These are phyloP conservation scores for Panzeria rudis DNA, from an alignment of 2,888 invertebrate species.

Conservation along the genomic window DNA sequence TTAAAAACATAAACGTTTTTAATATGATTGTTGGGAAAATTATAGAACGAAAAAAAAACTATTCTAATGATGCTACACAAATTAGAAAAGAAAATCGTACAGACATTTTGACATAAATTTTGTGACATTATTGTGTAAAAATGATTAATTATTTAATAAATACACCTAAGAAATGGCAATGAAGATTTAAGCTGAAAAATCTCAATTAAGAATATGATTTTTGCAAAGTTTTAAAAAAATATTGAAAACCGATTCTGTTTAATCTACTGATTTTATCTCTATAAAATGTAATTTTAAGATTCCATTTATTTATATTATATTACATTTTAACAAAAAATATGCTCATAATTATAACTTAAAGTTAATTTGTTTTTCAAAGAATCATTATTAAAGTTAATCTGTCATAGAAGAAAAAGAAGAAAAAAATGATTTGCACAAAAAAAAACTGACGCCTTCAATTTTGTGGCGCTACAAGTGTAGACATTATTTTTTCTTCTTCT, in stretches of 20 bases:
- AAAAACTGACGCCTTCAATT: slow-evolving; percentile 57
- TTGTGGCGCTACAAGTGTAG: slow-evolving; percentile 59
- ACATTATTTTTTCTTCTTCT: slow-evolving; percentile 5
- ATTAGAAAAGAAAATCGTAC: not conserved
- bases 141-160: slow-evolving; percentile 46
- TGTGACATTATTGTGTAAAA: slow-evolving; percentile 15
- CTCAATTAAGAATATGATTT: not conserved
- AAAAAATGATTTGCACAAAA: not conserved
- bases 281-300: no score
- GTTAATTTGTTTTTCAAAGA: slow-evolving; percentile 33
- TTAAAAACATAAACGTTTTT: not conserved
- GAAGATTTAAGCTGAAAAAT: not conserved
- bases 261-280: no score
- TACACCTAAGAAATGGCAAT: not conserved
- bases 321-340: no score
- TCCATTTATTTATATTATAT: no score
- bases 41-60: not conserved
- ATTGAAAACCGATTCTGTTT: not conserved
- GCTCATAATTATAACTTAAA: slow-evolving; percentile 37
- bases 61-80: slow-evolving; percentile 17
- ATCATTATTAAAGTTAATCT: slow-evolving; percentile 48
- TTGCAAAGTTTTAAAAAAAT: not conserved
- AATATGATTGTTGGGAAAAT: slow-evolving; percentile 11
- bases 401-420: slow-evolving; percentile 19
- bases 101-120: slow-evolving; percentile 39